These are phyloP conservation scores for Andrena bucephala DNA, from an alignment of 2,888 invertebrate genomes.

Conservation along the genomic window DNA sequence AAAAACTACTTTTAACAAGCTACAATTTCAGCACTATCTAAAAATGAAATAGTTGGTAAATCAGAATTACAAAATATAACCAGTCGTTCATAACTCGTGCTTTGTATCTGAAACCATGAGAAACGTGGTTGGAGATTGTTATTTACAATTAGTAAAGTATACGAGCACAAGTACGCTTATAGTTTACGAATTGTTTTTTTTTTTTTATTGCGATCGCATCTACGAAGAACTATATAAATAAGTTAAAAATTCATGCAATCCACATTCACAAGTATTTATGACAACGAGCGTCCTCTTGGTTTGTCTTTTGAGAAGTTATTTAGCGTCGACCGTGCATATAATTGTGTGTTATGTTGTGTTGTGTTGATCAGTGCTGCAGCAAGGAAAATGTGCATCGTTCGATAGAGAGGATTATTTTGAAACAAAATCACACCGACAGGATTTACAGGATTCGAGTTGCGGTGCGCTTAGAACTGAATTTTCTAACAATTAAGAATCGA, in stretches of 20 bases:
- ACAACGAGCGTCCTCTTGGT: neutral
- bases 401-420: slow-evolving; percentile 2
- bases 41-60: neutral
- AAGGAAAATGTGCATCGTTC: slow-evolving; percentile 4
- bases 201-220: neutral
- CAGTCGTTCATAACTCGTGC: neutral
- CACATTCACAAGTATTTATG: neutral
- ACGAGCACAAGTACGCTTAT: neutral
- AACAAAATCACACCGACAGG: neutral
- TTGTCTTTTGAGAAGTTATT: neutral
- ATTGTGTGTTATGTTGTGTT: neutral
- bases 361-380: neutral
- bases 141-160: neutral
- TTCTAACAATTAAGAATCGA: neutral
- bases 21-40: neutral
- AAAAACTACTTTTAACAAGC: neutral
- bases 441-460: neutral
- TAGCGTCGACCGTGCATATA: neutral
- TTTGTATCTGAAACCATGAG: neutral
- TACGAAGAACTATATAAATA: neutral
- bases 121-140: neutral
- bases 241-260: neutral
- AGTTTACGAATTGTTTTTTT: neutral
- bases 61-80: neutral
- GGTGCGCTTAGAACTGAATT: neutral